Evolutionary conservation across 2,797 vertebrate genomes (phyloP).

Genomic region (Malacoraja senta): DNA sequence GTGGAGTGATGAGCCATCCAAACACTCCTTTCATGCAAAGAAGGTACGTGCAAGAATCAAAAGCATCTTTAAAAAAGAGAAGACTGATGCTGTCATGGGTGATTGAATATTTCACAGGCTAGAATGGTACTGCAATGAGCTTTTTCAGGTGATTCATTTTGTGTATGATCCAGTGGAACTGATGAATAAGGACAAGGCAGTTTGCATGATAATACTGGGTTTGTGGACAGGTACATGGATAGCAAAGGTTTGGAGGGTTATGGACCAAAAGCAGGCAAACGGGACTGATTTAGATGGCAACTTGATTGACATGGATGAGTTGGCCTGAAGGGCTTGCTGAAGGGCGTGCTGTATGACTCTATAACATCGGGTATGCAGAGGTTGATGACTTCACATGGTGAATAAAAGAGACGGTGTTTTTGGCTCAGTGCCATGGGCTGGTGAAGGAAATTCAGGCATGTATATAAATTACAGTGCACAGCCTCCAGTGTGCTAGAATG

Average conservation of each 20-base stretch:
- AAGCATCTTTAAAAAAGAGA: background rate
- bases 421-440: background rate
- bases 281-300: too few species aligned
- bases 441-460: background rate
- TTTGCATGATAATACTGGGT: background rate
- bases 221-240: background rate
- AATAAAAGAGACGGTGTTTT: background rate
- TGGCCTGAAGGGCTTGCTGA: too few species aligned
- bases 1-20: conserved; percentile 10
- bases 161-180: background rate
- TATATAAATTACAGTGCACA: too few species aligned
- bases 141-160: background rate
- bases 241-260: too few species aligned
- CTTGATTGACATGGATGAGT: too few species aligned
- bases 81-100: too few species aligned
- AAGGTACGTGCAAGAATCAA: background rate
- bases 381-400: background rate
- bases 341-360: too few species aligned
- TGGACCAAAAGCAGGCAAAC: too few species aligned
- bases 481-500: too few species aligned
- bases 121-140: background rate
- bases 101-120: too few species aligned
- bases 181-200: background rate
- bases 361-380: background rate
- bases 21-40: conserved; percentile 4